Conservation (phyloP, 2,113 vertebrate species). For the Romanogobio albipinnatus region DNA sequence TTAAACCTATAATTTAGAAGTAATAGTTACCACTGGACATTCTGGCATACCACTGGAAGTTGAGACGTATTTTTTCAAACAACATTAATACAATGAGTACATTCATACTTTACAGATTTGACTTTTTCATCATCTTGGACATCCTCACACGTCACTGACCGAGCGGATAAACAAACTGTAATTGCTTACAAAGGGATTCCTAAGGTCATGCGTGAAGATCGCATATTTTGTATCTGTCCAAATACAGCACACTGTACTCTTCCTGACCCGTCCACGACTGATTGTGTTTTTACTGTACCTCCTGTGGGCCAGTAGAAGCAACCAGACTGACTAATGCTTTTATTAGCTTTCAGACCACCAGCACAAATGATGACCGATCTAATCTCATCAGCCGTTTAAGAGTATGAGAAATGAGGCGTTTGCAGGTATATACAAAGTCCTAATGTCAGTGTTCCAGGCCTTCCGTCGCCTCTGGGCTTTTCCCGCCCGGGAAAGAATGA, state of each 20-base stretch:
- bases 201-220: slow-evolving; percentile 15
- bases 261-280: slow-evolving; percentile 39
- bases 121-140: not conserved
- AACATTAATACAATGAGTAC: not conserved
- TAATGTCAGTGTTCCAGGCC: slow-evolving; percentile 81
- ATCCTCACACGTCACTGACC: not conserved
- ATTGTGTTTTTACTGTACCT: slow-evolving; percentile 50
- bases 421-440: slow-evolving; percentile 86
- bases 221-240: slow-evolving; percentile 20
- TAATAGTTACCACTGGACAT: not conserved
- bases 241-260: slow-evolving; percentile 33
- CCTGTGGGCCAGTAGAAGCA: slow-evolving; percentile 45
- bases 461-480: slow-evolving; percentile 83
- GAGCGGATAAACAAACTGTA: not conserved
- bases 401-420: slow-evolving; percentile 87
- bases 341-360: slow-evolving; percentile 86
- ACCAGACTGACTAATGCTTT: slow-evolving; percentile 82
- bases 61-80: not conserved
- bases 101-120: not conserved
- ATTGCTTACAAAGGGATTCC: slow-evolving; percentile 16
- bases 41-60: not conserved
- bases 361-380: slow-evolving; percentile 88
- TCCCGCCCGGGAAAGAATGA: slow-evolving; percentile 84
- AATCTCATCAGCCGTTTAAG: slow-evolving; percentile 86
- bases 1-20: no score